Evolutionary conservation across 2,888 invertebrate genomes (phyloP), one percentile per base, ranked within the genome.

Genomic region (Crocallis elinguaria): DNA sequence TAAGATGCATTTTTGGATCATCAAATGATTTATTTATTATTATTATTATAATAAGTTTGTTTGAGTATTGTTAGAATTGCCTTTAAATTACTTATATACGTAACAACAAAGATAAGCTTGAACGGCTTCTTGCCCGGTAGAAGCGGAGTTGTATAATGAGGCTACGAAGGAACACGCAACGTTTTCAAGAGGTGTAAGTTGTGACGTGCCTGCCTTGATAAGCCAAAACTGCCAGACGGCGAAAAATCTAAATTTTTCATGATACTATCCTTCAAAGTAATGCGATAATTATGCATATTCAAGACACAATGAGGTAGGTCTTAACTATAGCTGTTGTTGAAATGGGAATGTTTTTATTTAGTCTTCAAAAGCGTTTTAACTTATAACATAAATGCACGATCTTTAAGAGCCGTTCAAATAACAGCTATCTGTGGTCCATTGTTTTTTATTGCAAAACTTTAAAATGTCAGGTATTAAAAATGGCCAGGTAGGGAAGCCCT

Each of bases 391-490:
- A 32, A 32, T 32, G 32, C 32, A 14, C 7, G 1, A 2, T 32
- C 32, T 12, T 12, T 9, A n/a, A n/a, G 7, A 19, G 11, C 11
- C 3, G 11, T 35, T 11, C 6, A 35, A 11, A 19, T 27, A 25
- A 16, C 23, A 39, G n/a, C n/a, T 9, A 9, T n/a, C 13, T 39
- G 2, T n/a, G n/a, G 1, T 12, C 13, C 12, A 23, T 37, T 9
- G 23, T 37, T 25, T 37, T 36, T 21, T 13, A 14, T 23, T 1
- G 1, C 4, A 12, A 12, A 11, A 19, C 4, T 30, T 41, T 25
- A 3, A 27, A 27, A 12, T 33, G 37, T 35, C 60, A 60, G 60
- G 57, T 60, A 60, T 30, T 41, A 14, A 51, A n/a, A 62, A 29
- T n/a, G 30, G 21, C 13, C 57, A 57, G 55, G 57, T 61, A 61